Evolutionary conservation across 2,113 vertebrate genomes (phyloP).

Genomic region (Pyxicephalus adspersus): DNA sequence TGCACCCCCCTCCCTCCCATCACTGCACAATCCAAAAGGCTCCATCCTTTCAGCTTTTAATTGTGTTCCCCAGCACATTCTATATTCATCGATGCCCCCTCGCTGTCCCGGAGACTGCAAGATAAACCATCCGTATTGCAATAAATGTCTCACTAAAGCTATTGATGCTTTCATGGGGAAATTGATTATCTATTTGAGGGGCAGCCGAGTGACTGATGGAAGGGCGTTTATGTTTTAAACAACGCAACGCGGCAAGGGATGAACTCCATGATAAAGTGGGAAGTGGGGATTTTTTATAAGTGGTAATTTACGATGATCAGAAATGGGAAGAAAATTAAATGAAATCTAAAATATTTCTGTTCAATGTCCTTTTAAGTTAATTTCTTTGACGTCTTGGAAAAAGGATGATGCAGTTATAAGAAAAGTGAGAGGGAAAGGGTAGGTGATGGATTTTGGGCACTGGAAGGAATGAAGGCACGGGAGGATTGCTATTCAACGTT

Average conservation of each 20-base stretch:
- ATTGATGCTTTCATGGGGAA: conserved; percentile 93
- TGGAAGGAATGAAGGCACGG: too few relatives aligned
- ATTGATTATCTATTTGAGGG: conserved; percentile 90
- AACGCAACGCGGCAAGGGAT: conserved; percentile 67
- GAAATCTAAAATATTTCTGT: too few relatives aligned
- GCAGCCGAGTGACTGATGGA: conserved; percentile 72
- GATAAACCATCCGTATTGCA: conserved; percentile 88
- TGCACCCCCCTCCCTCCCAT: conserved; percentile 47
- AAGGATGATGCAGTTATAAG: too few relatives aligned
- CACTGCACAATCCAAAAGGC: conserved; percentile 66
- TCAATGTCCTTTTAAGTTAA: too few relatives aligned
- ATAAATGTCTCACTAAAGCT: conserved; percentile 92
- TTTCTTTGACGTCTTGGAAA: too few relatives aligned
- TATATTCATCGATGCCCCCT: conserved; percentile 80
- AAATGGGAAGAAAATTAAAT: too few relatives aligned
- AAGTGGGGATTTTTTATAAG: conserved; percentile 64
- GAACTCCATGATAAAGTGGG: conserved; percentile 59
- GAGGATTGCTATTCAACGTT: too few relatives aligned
- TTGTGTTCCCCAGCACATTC: conserved; percentile 78
- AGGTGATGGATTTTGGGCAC: too few relatives aligned
- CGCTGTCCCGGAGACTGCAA: conserved; percentile 84
- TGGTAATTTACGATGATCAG: conserved; percentile 34
- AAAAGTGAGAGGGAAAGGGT: too few relatives aligned
- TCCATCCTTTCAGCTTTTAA: conserved; percentile 73
- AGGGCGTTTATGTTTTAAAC: conserved; percentile 65